A percentile compares a stretch with the other conserved stretches of the same genome.
These are phyloP conservation scores for Eurytoma adleriae DNA, from an alignment of 2,888 invertebrate species.

Conservation along the genomic window DNA sequence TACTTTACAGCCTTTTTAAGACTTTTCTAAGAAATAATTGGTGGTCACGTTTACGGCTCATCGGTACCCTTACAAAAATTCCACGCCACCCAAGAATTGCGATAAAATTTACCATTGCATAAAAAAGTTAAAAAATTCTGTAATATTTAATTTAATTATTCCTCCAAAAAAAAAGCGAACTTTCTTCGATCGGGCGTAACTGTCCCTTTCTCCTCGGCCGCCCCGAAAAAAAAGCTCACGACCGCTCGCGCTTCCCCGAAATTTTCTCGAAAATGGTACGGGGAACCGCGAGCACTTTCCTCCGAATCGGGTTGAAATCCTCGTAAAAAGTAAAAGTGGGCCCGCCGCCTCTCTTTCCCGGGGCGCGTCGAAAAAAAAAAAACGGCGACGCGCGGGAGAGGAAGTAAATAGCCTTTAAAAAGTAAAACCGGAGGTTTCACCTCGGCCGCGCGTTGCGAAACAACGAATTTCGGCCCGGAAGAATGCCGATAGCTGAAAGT, in stretches of 20 bases:
- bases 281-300: neutral
- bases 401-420: slow-evolving; percentile 60
- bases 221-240: neutral
- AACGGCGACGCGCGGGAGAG: neutral
- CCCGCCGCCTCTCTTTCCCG: slow-evolving; percentile 16
- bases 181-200: slow-evolving; percentile 4
- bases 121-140: too few species aligned
- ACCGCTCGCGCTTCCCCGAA: neutral
- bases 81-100: too few species aligned
- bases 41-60: too few species aligned
- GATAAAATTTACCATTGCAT: too few species aligned
- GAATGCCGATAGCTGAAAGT: slow-evolving; percentile 27
- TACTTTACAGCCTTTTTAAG: too few species aligned
- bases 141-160: neutral
- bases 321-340: slow-evolving; percentile 53
- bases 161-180: neutral
- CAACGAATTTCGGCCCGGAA: neutral
- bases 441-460: neutral
- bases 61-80: too few species aligned
- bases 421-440: slow-evolving; percentile 66
- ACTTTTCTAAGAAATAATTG: too few species aligned
- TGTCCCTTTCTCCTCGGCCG: slow-evolving; percentile 23
- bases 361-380: neutral
- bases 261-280: slow-evolving; percentile 14
- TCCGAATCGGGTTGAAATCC: slow-evolving; percentile 43